A percentile compares a stretch with the other conserved stretches of the same genome.
Conservation (phyloP, 2,797 vertebrate genomes). For the Enteromius radiatus region DNA sequence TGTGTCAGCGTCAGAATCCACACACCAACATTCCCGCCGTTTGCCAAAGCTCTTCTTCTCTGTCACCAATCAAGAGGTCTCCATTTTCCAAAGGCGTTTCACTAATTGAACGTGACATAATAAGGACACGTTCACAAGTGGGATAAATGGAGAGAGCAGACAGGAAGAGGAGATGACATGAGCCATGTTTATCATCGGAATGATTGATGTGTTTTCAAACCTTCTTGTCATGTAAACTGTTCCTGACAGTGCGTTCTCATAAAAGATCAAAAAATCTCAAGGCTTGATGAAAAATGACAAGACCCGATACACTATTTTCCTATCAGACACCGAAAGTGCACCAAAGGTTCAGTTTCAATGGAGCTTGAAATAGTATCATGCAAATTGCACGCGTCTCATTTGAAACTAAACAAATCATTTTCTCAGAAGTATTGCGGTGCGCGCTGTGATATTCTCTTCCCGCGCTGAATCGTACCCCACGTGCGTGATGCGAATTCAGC, state of each 20-base stretch:
- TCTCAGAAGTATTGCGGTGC: conserved; percentile 35
- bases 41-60: conserved; percentile 60
- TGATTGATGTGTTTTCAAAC: conserved; percentile 66
- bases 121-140: conserved; percentile 66
- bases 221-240: conserved; percentile 59
- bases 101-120: conserved; percentile 72
- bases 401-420: conserved; percentile 48
- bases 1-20: conserved; percentile 59
- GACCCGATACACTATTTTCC: conserved; percentile 59
- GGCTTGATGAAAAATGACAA: conserved; percentile 61
- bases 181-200: conserved; percentile 50
- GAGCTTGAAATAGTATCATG: conserved; percentile 53
- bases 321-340: conserved; percentile 46
- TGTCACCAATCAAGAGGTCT: conserved; percentile 56
- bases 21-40: conserved; percentile 46
- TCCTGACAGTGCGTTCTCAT: conserved; percentile 63
- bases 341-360: conserved; percentile 56
- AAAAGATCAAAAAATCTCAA: conserved; percentile 58
- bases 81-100: conserved; percentile 61
- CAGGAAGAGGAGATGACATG: conserved; percentile 46
- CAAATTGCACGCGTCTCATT: conserved; percentile 52
- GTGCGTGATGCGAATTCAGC: conserved; percentile 16
- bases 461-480: background rate
- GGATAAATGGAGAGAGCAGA: conserved; percentile 45
- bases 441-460: background rate